Evolutionary conservation across 1,140 invertebrate genomes (phyloP).

Genomic region (Zaprionus ghesquierei): DNA sequence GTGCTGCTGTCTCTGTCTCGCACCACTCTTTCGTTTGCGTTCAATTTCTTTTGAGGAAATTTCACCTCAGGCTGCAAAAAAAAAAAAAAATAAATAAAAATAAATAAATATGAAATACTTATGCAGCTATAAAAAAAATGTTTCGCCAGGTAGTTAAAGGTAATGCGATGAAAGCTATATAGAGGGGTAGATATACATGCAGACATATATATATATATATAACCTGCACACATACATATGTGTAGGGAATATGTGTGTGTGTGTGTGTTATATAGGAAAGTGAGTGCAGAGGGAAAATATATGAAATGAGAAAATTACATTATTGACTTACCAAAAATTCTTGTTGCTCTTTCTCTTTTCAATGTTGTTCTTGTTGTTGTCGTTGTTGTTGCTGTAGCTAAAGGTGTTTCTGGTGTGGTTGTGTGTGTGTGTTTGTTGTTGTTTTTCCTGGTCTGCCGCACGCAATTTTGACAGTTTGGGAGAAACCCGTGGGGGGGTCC

Average conservation of each 20-base stretch:
- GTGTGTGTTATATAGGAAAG: background rate
- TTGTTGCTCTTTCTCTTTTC: slow-evolving; percentile 35
- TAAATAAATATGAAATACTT: slow-evolving; percentile 33
- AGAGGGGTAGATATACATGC: background rate
- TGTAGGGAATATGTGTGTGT: background rate
- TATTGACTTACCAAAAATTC: slow-evolving; percentile 67
- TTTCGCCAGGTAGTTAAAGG: slow-evolving; percentile 24
- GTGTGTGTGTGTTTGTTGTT: no score
- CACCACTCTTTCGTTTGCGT: background rate
- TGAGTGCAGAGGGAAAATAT: slow-evolving; percentile 44
- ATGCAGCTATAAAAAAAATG: slow-evolving; percentile 28
- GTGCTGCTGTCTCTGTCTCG: background rate
- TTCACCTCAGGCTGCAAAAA: slow-evolving; percentile 8
- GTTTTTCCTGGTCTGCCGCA: slow-evolving; percentile 45
- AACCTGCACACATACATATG: background rate
- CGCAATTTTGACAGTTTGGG: slow-evolving; percentile 74
- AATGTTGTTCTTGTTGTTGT: slow-evolving; percentile 30
- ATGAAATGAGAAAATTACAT: slow-evolving; percentile 73
- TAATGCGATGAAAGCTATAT: slow-evolving; percentile 29
- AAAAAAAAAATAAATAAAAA: background rate
- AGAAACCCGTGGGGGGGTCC: slow-evolving; percentile 46
- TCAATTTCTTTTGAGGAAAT: slow-evolving; percentile 6
- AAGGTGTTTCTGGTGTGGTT: slow-evolving; percentile 10
- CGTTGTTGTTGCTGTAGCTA: slow-evolving; percentile 10
- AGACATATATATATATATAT: background rate